Evolutionary conservation across 2,113 vertebrate species (phyloP), one percentile per base, ranked within the genome.

Genomic region (Irena cyanogastra): DNA sequence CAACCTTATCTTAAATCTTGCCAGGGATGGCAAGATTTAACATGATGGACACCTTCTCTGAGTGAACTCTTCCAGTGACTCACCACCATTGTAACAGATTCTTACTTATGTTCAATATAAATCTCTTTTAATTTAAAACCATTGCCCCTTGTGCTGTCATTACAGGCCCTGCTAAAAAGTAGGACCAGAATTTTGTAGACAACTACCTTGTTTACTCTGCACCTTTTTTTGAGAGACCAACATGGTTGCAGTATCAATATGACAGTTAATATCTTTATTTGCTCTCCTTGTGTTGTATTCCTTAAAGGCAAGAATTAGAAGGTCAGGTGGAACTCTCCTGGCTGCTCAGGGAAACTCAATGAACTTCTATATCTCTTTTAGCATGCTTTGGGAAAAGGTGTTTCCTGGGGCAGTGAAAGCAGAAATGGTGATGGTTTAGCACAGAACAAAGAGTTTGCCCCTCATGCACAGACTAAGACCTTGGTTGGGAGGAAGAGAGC

Each of bases 401-500:
- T 31, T 81, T 90, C 59, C 27, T 12, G 27, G 7, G 13, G 1
- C 6, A 57, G 4, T 37, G 41, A 44, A 49, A 71, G 31, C 60
- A 68, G 44, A 72, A 76, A 69, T 37, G 2, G 9, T 26, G 31
- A 56, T 6, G 33, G 31, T 77, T 76, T 60, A 56, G 18, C 10
- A 44, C 3, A 49, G 27, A 60, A 47, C 4, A 54, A 77, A 9
- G 26, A 26, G 16, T 56, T 77, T 42, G 6, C 1, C 12, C 10
- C 17, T 81, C 41, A 19, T 19, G 11, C 14, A 30, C 13, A 49
- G 41, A 37, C 7, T 28, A 33, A 78, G 45, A 39, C 4, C 26
- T 3, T 0, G 1, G 15, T 54, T 28, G 44, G 16, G 23, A 27
- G 11, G 19, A 35, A 30, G 18, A 68, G 1, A 39, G 14, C 11